Conservation (phyloP, 2,797 vertebrate genomes). For the Macroramphosus scolopax region DNA sequence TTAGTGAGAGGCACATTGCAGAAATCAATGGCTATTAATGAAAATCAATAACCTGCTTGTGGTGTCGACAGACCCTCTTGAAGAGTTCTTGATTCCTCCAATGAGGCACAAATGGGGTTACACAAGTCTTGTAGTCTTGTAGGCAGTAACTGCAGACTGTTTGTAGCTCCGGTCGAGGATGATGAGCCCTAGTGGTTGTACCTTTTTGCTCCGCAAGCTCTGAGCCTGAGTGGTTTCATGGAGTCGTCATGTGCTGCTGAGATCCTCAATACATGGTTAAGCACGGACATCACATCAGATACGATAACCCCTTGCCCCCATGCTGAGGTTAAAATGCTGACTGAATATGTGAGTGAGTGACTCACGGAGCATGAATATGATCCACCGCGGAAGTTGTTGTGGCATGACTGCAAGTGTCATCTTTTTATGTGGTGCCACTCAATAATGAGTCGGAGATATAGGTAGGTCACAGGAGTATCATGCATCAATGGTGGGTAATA, state of each 20-base stretch:
- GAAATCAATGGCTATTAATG: slow-evolving; percentile 43
- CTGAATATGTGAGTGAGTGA: slow-evolving; percentile 18
- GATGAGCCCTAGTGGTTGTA: slow-evolving; percentile 2
- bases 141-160: no score
- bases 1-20: slow-evolving; percentile 18
- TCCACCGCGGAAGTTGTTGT: slow-evolving; percentile 17
- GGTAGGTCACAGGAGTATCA: slow-evolving; percentile 32
- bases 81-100: neutral
- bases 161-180: no score
- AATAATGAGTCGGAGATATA: slow-evolving; percentile 10
- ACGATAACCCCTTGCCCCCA: slow-evolving; percentile 1
- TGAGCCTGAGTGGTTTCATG: neutral
- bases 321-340: slow-evolving; percentile 6
- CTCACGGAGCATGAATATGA: slow-evolving; percentile 19
- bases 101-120: neutral
- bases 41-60: slow-evolving; percentile 27
- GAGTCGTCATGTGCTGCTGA: neutral
- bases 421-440: slow-evolving; percentile 1
- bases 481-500: slow-evolving; percentile 25
- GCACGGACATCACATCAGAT: slow-evolving; percentile 13
- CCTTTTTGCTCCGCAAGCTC: neutral
- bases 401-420: slow-evolving; percentile 1
- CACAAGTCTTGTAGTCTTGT: no score
- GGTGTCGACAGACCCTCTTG: slow-evolving; percentile 15
- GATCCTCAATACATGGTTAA: neutral